Conservation (phyloP, 1,140 invertebrate genomes). For the Oryzaephilus surinamensis region DNA sequence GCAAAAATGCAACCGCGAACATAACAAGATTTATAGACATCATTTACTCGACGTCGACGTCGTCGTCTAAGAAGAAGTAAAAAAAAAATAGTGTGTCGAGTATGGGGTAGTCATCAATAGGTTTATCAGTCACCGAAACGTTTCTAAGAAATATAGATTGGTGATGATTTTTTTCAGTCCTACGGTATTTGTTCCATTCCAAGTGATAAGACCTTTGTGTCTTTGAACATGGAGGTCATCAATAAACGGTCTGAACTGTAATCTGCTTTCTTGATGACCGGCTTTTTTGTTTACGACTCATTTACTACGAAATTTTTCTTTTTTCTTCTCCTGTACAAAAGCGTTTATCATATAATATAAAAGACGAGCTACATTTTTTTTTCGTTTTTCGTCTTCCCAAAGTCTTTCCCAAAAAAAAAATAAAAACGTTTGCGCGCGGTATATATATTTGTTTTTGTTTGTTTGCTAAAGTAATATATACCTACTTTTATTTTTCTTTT, state of each 20-base stretch:
- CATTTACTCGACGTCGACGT: too few relatives aligned
- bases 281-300: conserved; percentile 32
- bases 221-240: conserved; percentile 32
- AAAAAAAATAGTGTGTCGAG: conserved; percentile 30
- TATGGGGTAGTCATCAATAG: conserved; percentile 32
- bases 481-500: too few relatives aligned
- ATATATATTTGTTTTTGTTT: too few relatives aligned
- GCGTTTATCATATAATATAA: conserved; percentile 13
- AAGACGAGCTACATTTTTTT: conserved; percentile 8
- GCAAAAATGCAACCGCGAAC: too few relatives aligned
- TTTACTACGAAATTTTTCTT: conserved; percentile 28
- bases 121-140: conserved; percentile 32
- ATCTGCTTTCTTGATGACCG: conserved; percentile 29
- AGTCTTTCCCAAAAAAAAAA: too few relatives aligned
- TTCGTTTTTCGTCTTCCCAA: conserved; percentile 9
- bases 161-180: conserved; percentile 29
- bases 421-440: too few relatives aligned
- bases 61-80: background rate
- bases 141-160: conserved; percentile 31
- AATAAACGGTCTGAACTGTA: conserved; percentile 29
- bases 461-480: too few relatives aligned
- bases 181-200: conserved; percentile 28
- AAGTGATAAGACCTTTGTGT: conserved; percentile 35
- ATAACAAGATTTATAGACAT: too few relatives aligned
- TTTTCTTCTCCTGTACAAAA: conserved; percentile 10